These are phyloP conservation scores for Prenolepis imparis DNA, from an alignment of 2,888 invertebrate species.

Conservation along the genomic window DNA sequence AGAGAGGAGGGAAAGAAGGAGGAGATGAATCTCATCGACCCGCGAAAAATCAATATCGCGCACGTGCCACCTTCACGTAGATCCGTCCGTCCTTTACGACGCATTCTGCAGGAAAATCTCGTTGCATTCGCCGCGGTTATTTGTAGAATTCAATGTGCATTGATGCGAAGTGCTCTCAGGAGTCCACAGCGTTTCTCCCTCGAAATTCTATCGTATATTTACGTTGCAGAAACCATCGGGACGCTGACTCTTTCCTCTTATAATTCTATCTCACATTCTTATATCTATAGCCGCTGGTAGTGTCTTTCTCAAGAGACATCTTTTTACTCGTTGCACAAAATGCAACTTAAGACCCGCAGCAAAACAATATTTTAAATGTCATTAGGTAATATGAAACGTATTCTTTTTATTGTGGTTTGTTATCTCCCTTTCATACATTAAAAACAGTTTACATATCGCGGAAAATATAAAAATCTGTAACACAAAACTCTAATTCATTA, in stretches of 20 bases:
- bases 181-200: not conserved
- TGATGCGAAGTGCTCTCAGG: slow-evolving; percentile 49
- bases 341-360: not conserved
- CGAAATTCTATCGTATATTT: slow-evolving; percentile 37
- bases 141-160: slow-evolving; percentile 52
- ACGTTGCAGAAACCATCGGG: not conserved
- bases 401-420: not conserved
- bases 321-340: not conserved
- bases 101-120: slow-evolving; percentile 45
- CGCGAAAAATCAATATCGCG: slow-evolving; percentile 44
- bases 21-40: slow-evolving; percentile 31
- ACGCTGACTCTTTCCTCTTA: not conserved
- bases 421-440: not conserved
- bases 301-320: not conserved
- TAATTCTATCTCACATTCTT: slow-evolving; percentile 2
- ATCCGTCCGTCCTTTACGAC: slow-evolving; percentile 33
- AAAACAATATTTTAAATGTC: slow-evolving; percentile 1
- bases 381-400: not conserved
- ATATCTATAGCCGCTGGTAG: not conserved
- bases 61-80: slow-evolving; percentile 40
- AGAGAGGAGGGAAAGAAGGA: not conserved
- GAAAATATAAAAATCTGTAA: not conserved
- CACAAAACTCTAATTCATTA: not conserved
- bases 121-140: slow-evolving; percentile 32
- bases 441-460: not conserved